A percentile compares a stretch with the other conserved stretches of the same genome.
Conservation (phyloP, 2,888 invertebrate genomes). For the Schrankia costaestrigalis region DNA sequence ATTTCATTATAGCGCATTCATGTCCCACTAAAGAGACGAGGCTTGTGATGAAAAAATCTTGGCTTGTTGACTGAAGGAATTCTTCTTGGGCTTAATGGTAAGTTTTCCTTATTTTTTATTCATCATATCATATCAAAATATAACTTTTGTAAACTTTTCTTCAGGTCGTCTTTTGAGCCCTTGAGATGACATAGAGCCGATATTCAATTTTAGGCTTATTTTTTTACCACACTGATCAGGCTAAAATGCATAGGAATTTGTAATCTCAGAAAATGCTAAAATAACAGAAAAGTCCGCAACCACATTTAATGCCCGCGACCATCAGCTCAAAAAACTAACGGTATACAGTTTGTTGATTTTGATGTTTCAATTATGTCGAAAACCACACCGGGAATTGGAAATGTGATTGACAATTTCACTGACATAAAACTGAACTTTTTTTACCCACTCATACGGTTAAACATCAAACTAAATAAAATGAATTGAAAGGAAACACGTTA, state of each 20-base stretch:
- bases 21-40: too few relatives aligned
- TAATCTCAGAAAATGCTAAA: constrained; percentile 4
- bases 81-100: too few relatives aligned
- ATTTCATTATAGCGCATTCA: too few relatives aligned
- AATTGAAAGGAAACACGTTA: background rate
- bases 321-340: constrained; percentile 40
- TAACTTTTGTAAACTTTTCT: too few relatives aligned
- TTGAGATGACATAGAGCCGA: background rate
- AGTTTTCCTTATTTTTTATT: too few relatives aligned
- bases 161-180: background rate
- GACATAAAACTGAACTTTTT: constrained; percentile 24
- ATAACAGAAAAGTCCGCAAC: too few relatives aligned
- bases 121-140: too few relatives aligned
- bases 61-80: too few relatives aligned
- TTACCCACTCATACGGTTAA: constrained; percentile 8
- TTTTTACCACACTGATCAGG: background rate
- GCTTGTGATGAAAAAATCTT: too few relatives aligned
- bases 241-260: too few relatives aligned
- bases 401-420: constrained; percentile 45
- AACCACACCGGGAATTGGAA: constrained; percentile 40
- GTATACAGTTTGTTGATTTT: constrained; percentile 38
- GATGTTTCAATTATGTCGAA: constrained; percentile 43
- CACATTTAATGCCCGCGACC: too few relatives aligned
- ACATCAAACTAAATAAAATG: constrained; percentile 8
- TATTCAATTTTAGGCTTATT: background rate